Base-by-base conservation (phyloP, 2,797 vertebrate species). In the Neopelma chrysocephalum region DNA sequence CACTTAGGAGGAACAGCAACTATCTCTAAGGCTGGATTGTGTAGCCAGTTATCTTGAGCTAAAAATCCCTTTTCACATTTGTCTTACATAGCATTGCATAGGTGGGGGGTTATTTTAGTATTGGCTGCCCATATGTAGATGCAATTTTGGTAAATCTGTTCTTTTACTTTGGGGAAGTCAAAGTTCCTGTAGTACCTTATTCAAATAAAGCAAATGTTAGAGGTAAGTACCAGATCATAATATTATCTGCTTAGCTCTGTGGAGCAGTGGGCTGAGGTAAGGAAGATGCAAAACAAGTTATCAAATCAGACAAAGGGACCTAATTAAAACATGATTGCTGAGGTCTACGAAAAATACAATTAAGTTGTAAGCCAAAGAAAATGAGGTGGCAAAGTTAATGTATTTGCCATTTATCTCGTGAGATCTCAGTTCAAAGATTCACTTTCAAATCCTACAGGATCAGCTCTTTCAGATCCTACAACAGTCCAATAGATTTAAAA, bases 301-400 rank as follows among this genome's bases (percentile, higher is more conserved):
- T 78, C 92, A 87, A 94, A 94, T 94, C 86, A 90, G 92, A 95
- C 68, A 89, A 93, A 96, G 71, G 54, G 53, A 94, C 83, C 88
- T 95, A 95, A 96, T 96, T 96, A 95, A 95, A 95, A 71, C 83
- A 89, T 87, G 81, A 65, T 90, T 94, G 91, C 94, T 85, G 88
- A 94, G 81, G 71, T 92, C 94, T 58, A 93, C 0, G 3, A 92
- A 92, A 95, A 96, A 95, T 89, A 95, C 91, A 95, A 94, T 96
- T 93, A 93, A 94, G 92, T 94, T 89, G 90, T 94, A 91, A 95
- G 92, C 81, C 87, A 91, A 87, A 92, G 96, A 96, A 95, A 94
- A 96, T 92, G 90, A 96, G 90, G 90, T 94, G 93, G 96, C 90
- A 89, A 89, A 96, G 90, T 94, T 95, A 96, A 96, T 95, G 90